Evolutionary conservation across 2,888 invertebrate genomes (phyloP).

Genomic region (Xestia ashworthii): DNA sequence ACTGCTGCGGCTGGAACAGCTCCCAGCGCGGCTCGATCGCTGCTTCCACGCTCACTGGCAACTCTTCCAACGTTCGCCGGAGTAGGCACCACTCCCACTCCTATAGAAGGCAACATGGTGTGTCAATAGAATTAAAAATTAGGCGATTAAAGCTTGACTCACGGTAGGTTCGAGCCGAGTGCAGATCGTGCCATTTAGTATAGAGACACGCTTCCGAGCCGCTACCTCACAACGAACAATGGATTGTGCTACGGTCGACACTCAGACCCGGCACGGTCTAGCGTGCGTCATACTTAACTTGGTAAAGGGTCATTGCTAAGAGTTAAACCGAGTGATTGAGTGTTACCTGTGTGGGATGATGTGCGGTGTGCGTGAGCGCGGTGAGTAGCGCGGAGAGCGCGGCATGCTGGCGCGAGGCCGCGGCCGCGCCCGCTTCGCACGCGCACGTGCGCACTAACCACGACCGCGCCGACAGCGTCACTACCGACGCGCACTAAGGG

Average conservation of each 20-base stretch:
- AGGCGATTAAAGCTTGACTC: too few relatives aligned
- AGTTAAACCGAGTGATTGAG: too few relatives aligned
- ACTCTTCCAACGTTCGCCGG: conserved; percentile 80
- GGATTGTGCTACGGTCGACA: too few relatives aligned
- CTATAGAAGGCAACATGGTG: conserved; percentile 57
- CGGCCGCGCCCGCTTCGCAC: conserved; percentile 84
- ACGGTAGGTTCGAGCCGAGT: too few relatives aligned
- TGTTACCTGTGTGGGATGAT: conserved; percentile 66
- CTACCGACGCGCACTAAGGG: conserved; percentile 68
- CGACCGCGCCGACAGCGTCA: conserved; percentile 81
- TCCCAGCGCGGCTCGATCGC: conserved; percentile 85
- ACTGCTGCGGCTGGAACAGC: conserved; percentile 84
- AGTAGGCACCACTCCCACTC: conserved; percentile 88
- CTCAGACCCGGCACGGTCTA: too few relatives aligned
- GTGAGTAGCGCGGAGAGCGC: conserved; percentile 93
- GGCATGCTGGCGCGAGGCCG: conserved; percentile 80
- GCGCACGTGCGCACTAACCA: conserved; percentile 86
- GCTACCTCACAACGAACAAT: too few relatives aligned
- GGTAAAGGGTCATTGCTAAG: too few relatives aligned
- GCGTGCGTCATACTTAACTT: too few relatives aligned
- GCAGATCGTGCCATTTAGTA: too few relatives aligned
- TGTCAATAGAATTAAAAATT: background rate
- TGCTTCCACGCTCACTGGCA: conserved; percentile 79
- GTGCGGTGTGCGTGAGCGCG: conserved; percentile 77
- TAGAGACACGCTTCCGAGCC: too few relatives aligned